Evolutionary conservation across 2,888 invertebrate genomes (phyloP).

Genomic region (Abrostola triplasia): DNA sequence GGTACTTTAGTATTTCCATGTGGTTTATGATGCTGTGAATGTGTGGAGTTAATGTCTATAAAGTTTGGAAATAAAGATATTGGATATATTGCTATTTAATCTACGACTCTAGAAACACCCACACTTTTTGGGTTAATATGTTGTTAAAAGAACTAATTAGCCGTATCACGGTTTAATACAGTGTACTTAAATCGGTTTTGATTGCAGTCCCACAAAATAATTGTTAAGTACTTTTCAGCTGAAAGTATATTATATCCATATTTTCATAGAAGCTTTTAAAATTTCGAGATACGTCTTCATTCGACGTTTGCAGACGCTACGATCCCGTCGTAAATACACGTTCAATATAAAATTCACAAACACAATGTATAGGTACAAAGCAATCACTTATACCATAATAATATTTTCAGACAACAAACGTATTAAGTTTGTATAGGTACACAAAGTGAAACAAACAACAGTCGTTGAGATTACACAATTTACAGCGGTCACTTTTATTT

Average conservation of each 20-base stretch:
- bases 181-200: too few relatives aligned
- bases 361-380: conserved; percentile 7
- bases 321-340: not conserved
- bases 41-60: conserved; percentile 42
- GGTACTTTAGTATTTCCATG: conserved; percentile 32
- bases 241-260: too few relatives aligned
- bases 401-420: conserved; percentile 40
- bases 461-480: conserved; percentile 23
- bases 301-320: not conserved
- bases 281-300: not conserved
- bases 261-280: too few relatives aligned
- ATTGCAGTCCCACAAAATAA: too few relatives aligned
- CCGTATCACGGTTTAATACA: too few relatives aligned
- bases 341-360: conserved; percentile 2
- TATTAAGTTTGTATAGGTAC: conserved; percentile 29
- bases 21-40: conserved; percentile 45
- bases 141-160: too few relatives aligned
- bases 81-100: not conserved
- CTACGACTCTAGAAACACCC: too few relatives aligned
- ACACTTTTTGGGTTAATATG: too few relatives aligned
- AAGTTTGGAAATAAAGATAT: conserved; percentile 11
- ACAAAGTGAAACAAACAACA: conserved; percentile 20
- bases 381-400: conserved; percentile 12
- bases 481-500: conserved; percentile 28
- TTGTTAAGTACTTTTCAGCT: too few relatives aligned